Conservation (phyloP, 2,797 vertebrate species). For the Microctenopoma stevenorrisi region DNA sequence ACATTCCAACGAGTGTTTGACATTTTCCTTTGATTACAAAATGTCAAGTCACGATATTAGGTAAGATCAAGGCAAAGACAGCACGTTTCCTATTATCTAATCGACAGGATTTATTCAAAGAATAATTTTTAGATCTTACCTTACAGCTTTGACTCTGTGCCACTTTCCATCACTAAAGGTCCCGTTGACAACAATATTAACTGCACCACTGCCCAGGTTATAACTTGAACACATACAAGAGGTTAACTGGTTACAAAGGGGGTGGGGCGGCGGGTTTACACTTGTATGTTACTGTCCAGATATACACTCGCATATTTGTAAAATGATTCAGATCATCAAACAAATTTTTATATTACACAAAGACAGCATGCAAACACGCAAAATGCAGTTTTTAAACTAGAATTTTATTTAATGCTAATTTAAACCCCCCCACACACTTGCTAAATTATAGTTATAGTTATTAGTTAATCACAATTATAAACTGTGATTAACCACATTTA, state of each 20-base stretch:
- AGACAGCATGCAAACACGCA: too few species aligned
- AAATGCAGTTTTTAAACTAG: too few species aligned
- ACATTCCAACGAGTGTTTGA: not conserved
- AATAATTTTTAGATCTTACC: conserved; percentile 74
- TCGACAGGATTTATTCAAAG: not conserved
- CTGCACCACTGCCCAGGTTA: conserved; percentile 92
- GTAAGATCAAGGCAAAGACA: too few species aligned
- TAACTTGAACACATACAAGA: conserved; percentile 81
- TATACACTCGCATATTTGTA: not conserved
- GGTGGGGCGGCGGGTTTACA: not conserved
- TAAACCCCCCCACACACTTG: too few species aligned
- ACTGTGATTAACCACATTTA: too few species aligned
- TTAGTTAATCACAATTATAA: too few species aligned
- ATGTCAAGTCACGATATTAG: too few species aligned
- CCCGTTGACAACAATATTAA: conserved; percentile 88
- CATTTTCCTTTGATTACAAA: not conserved
- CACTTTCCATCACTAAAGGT: conserved; percentile 93
- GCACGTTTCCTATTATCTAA: not conserved
- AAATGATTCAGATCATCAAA: too few species aligned
- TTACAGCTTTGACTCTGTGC: conserved; percentile 95
- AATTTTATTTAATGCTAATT: too few species aligned
- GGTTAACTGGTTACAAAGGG: not conserved
- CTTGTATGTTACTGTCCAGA: not conserved
- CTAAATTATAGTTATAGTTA: too few species aligned
- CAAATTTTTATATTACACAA: too few species aligned